These are phyloP conservation scores for Bergia puertoricense DNA, from an alignment of 92 coral and sea anemone species.

Conservation along the genomic window DNA sequence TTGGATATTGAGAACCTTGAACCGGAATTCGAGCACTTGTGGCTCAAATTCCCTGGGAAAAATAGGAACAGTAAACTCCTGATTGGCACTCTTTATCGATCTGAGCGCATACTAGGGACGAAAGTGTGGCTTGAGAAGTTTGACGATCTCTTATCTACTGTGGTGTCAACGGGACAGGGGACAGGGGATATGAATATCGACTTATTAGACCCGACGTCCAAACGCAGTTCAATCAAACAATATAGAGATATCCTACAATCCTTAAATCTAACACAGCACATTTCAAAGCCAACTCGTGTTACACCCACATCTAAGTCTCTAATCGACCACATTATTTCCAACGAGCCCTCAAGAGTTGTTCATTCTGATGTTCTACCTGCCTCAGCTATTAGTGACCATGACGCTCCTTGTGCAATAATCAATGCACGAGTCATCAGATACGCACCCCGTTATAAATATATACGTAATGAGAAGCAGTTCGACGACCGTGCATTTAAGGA, in stretches of 20 bases:
- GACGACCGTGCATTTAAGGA: neutral
- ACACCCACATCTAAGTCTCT: slow-evolving; percentile 25
- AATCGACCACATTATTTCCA: too few relatives aligned
- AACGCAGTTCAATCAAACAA: slow-evolving; percentile 27
- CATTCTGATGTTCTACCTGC: slow-evolving; percentile 58
- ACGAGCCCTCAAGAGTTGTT: slow-evolving; percentile 5
- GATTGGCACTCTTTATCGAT: slow-evolving; percentile 44
- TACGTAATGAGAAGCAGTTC: slow-evolving; percentile 10
- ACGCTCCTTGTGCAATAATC: slow-evolving; percentile 40
- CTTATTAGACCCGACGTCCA: slow-evolving; percentile 18
- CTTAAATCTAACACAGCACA: slow-evolving; percentile 51
- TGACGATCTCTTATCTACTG: slow-evolving; percentile 38
- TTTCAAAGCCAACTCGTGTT: slow-evolving; percentile 52
- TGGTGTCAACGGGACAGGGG: slow-evolving; percentile 7
- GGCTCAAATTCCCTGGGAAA: slow-evolving; percentile 48
- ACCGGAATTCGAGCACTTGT: slow-evolving; percentile 17
- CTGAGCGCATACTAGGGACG: slow-evolving; percentile 31
- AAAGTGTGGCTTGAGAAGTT: slow-evolving; percentile 52
- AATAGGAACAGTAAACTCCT: neutral
- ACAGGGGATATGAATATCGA: slow-evolving; percentile 46
- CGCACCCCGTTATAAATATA: slow-evolving; percentile 30
- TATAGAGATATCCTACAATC: slow-evolving; percentile 47
- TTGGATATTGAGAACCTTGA: neutral
- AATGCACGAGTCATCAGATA: slow-evolving; percentile 33
- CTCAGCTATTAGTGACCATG: slow-evolving; percentile 53